Evolutionary conservation across 2,888 invertebrate genomes (phyloP).

Genomic region (Callinectes sapidus): DNA sequence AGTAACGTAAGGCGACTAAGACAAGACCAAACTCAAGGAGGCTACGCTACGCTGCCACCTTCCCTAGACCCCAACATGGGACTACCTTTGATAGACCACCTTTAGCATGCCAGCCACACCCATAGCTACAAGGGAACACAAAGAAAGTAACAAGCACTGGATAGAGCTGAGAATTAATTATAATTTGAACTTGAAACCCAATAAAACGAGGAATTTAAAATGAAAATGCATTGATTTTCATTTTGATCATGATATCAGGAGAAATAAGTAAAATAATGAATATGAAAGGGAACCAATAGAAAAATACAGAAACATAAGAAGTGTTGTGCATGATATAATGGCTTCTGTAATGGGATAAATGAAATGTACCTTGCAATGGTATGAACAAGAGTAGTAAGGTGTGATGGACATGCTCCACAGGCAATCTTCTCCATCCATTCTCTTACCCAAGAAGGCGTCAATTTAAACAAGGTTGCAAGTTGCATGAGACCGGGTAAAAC

Average conservation of each 20-base stretch:
- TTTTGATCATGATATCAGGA: neutral
- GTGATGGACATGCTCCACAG: neutral
- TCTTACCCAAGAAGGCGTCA: neutral
- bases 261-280: neutral
- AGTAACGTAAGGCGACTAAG: constrained; percentile 62
- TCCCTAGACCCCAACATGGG: constrained; percentile 40
- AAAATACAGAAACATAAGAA: neutral
- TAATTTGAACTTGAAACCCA: neutral
- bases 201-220: neutral
- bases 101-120: neutral
- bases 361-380: neutral
- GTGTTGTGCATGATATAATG: neutral
- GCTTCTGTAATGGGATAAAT: neutral
- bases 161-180: neutral
- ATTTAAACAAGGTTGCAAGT: neutral
- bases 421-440: neutral
- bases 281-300: neutral
- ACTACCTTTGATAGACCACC: neutral
- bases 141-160: neutral
- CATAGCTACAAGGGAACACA: neutral
- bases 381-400: neutral
- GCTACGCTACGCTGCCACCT: constrained; percentile 38
- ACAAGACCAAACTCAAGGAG: constrained; percentile 58
- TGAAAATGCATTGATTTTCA: neutral
- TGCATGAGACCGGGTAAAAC: neutral